These are phyloP conservation scores for Sander lucioperca DNA, from an alignment of 2,113 vertebrate species.

Conservation along the genomic window DNA sequence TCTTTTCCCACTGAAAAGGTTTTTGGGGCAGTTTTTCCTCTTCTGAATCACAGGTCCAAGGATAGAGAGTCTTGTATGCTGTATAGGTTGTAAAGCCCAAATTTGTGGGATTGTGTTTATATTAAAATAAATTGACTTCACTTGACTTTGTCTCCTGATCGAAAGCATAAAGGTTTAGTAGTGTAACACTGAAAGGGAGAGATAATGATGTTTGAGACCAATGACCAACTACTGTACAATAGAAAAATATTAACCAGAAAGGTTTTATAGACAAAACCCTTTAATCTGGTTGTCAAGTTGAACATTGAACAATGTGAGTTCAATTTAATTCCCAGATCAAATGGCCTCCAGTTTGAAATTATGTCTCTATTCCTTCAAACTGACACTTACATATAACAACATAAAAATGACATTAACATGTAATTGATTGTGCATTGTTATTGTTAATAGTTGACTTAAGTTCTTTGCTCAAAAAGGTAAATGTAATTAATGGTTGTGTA, in stretches of 20 bases:
- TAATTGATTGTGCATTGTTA: neutral
- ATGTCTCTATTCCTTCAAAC: neutral
- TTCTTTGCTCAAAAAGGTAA: neutral
- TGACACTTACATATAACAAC: neutral
- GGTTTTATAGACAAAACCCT: neutral
- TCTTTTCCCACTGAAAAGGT: neutral
- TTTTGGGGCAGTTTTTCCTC: neutral
- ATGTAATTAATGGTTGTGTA: neutral
- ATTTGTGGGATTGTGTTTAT: neutral
- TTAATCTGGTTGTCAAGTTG: neutral
- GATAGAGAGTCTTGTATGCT: neutral
- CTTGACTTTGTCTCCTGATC: neutral
- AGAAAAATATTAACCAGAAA: conserved; percentile 35
- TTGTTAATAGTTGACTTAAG: neutral
- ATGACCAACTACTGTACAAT: neutral
- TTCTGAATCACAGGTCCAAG: neutral
- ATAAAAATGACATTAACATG: neutral
- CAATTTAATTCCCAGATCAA: neutral
- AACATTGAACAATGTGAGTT: neutral
- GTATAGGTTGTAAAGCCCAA: neutral
- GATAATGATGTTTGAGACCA: neutral
- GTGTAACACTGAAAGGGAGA: neutral
- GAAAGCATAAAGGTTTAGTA: neutral
- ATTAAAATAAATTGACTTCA: neutral
- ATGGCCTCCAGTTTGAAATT: neutral